Percentiles rank a stretch among this genome's conserved stretches.
Evolutionary conservation across 64 coral and sea anemone species (phyloP).

Genomic region (Dendronephthya gigantea): DNA sequence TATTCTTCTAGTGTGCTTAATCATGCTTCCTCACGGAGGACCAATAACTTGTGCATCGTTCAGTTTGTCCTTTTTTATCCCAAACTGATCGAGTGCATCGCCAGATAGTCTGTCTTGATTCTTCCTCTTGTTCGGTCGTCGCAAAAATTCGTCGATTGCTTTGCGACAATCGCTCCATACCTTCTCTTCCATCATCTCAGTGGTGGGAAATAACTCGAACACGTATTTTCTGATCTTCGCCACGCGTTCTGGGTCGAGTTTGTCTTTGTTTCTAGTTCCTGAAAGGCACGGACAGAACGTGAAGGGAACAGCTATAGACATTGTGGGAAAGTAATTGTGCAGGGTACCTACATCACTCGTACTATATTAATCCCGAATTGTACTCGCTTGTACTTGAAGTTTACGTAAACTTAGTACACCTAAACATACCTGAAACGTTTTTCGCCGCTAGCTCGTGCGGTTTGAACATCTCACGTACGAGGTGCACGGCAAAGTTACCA

Average conservation of each 20-base stretch:
- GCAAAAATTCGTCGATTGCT: neutral
- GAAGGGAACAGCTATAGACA: no score
- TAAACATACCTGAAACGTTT: neutral
- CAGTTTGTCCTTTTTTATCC: neutral
- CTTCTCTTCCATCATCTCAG: neutral
- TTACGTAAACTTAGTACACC: no score
- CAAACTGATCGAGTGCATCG: neutral
- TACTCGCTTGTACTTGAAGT: no score
- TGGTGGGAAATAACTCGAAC: neutral
- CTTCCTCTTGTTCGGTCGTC: neutral
- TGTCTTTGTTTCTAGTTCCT: slow-evolving; percentile 13
- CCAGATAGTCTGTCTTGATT: neutral
- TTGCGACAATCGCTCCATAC: slow-evolving; percentile 11
- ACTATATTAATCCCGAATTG: no score
- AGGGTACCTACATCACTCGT: no score
- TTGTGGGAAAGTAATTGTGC: no score
- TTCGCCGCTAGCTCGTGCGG: neutral
- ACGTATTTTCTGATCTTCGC: slow-evolving; percentile 5
- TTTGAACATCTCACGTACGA: slow-evolving; percentile 6
- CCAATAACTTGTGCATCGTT: neutral
- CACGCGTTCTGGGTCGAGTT: neutral
- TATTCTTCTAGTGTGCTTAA: no score
- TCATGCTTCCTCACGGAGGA: neutral
- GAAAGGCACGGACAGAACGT: neutral
- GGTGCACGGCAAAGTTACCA: slow-evolving; percentile 8